Evolutionary conservation across 2,113 vertebrate species (phyloP).

Genomic region (Cyphomyrus plagiostoma): DNA sequence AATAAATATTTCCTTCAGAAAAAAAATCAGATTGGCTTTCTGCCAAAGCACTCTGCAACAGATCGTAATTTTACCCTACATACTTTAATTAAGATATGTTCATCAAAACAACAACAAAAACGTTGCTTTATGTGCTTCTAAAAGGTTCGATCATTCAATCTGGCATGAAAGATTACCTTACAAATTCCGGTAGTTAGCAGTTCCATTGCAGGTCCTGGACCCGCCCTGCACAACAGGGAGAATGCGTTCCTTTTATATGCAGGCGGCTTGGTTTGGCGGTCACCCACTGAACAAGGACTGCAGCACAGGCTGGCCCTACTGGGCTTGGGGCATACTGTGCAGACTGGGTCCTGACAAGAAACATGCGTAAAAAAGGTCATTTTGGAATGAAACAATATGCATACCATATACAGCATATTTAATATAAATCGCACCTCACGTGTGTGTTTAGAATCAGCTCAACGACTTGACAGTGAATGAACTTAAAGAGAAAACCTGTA

Average conservation of each 20-base stretch:
- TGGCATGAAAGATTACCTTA: neutral
- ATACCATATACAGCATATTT: neutral
- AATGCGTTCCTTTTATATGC: neutral
- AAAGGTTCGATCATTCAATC: neutral
- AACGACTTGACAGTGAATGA: neutral
- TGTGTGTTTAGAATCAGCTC: neutral
- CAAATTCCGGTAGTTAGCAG: neutral
- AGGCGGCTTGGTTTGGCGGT: neutral
- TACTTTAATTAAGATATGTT: neutral
- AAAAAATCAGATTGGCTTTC: neutral
- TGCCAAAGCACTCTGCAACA: neutral
- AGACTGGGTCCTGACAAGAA: neutral
- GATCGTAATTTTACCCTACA: neutral
- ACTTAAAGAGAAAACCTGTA: neutral
- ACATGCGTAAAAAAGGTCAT: neutral
- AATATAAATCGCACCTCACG: neutral
- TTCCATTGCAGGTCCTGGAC: neutral
- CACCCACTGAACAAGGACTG: neutral
- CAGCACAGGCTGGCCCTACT: neutral
- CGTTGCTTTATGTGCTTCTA: neutral
- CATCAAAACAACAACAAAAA: neutral
- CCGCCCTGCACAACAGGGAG: neutral
- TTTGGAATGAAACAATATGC: neutral
- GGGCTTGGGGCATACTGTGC: neutral
- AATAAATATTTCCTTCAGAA: neutral